These are phyloP conservation scores for Clusia tigrina DNA, from an alignment of 2,888 invertebrate genomes.

Conservation along the genomic window DNA sequence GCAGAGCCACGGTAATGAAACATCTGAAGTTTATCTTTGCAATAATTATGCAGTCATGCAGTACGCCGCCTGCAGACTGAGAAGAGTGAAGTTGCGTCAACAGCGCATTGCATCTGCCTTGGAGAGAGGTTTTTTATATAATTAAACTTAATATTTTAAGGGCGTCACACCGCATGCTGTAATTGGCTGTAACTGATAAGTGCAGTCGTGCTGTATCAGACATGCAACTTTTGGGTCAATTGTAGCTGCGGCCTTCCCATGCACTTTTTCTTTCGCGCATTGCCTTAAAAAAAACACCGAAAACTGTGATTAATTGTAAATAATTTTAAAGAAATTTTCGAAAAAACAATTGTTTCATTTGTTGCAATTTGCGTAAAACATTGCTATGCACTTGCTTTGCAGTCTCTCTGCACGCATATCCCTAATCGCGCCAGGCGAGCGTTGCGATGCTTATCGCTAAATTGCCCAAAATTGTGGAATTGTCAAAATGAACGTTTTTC, in stretches of 20 bases:
- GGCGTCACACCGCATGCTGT: constrained; percentile 14
- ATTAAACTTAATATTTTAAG: constrained; percentile 20
- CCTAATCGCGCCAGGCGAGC: constrained; percentile 38
- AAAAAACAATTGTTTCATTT: not conserved
- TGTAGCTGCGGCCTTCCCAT: not conserved
- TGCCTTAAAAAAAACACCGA: not conserved
- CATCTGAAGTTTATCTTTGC: too few species aligned
- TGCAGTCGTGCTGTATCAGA: not conserved
- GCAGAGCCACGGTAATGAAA: too few species aligned
- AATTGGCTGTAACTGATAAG: not conserved
- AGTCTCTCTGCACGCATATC: not conserved
- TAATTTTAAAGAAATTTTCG: too few species aligned
- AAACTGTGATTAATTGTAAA: not conserved
- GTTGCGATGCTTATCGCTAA: constrained; percentile 46
- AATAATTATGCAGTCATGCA: too few species aligned
- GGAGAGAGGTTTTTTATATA: constrained; percentile 13
- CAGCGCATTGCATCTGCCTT: too few species aligned
- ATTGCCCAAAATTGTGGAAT: constrained; percentile 52
- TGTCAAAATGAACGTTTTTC: constrained; percentile 53
- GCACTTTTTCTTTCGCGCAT: not conserved
- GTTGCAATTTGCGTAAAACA: not conserved
- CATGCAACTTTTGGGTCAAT: not conserved
- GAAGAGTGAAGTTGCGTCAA: too few species aligned
- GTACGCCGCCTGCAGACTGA: too few species aligned
- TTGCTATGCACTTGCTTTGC: not conserved